Base-by-base conservation (phyloP, 2,888 invertebrate genomes). In the Himalopsyche tibetana region DNA sequence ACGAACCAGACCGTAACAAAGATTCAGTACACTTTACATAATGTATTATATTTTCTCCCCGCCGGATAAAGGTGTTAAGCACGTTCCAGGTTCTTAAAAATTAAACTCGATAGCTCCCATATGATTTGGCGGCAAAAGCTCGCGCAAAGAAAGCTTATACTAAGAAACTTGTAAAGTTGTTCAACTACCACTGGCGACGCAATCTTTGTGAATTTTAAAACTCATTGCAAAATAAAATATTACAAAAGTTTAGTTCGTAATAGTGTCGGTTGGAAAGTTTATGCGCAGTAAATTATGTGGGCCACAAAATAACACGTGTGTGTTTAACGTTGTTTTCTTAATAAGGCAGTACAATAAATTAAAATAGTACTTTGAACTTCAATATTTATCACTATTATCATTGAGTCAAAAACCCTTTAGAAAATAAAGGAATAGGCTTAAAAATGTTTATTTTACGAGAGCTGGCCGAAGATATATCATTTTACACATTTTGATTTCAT, bases 161-260 rank as follows among this genome's bases (percentile, higher is more conserved):
- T 12, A 63, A 63, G 63, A 63, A 63, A 63, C 19, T 63, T 63
- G n/a, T 8, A 63, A 63, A 63, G 63, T 28, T 63, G 19, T 4
- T 2, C 63, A 63, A 19, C 51, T 51, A 51, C 51, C 51, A 51
- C 63, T 28, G 63, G 28, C 63, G 63, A 63, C 63, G 19, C 63
- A 63, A 63, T 63, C 63, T 63, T 63, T 63, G 63, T 63, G 63
- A 63, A 63, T 63, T 63, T 63, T 63, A 63, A 63, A 63, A 28
- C 63, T 63, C 63, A 63, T 63, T 63, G 63, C 63, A 63, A 63
- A 63, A 63, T 63, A 63, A 63, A 63, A 63, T 63, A 63, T 63
- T 63, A 63, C 63, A 4, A 63, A 63, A 63, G 63, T 63, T 63
- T 63, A 19, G 28, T 11, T 63, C 12, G 15, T 51, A 51, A 63